Conservation (phyloP, 2,113 vertebrate genomes). For the Thunnus maccoyii region DNA sequence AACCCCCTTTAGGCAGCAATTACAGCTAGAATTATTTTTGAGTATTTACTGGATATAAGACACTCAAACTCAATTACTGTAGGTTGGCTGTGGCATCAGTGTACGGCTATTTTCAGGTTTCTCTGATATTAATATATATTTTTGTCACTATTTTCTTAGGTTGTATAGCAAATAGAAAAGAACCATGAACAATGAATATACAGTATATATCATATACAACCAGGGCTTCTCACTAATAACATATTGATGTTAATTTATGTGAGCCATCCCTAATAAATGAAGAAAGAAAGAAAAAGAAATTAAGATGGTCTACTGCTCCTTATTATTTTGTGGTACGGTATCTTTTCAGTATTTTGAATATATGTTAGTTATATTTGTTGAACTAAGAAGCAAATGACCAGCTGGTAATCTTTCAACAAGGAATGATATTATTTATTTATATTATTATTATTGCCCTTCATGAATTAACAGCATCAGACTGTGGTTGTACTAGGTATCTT, state of each 20-base stretch:
- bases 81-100: background rate
- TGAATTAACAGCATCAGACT: background rate
- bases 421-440: no score
- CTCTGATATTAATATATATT: background rate
- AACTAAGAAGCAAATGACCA: no score
- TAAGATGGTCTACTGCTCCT: background rate
- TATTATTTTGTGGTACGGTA: background rate
- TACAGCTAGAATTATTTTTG: background rate
- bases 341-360: background rate
- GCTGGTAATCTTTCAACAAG: no score
- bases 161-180: background rate
- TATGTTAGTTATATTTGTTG: no score
- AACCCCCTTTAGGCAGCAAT: conserved; percentile 8
- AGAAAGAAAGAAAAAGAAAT: background rate
- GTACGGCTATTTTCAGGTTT: background rate
- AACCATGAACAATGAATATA: no score
- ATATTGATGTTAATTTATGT: no score
- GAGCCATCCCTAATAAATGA: background rate
- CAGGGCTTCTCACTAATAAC: no score
- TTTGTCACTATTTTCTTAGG: background rate
- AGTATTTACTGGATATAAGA: background rate
- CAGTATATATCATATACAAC: no score
- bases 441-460: no score
- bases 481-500: background rate
- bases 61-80: conserved; percentile 11